phyloP scores from a whole-genome alignment of 1,140 invertebrate species.

The Gryllus bimaculatus region DNA sequence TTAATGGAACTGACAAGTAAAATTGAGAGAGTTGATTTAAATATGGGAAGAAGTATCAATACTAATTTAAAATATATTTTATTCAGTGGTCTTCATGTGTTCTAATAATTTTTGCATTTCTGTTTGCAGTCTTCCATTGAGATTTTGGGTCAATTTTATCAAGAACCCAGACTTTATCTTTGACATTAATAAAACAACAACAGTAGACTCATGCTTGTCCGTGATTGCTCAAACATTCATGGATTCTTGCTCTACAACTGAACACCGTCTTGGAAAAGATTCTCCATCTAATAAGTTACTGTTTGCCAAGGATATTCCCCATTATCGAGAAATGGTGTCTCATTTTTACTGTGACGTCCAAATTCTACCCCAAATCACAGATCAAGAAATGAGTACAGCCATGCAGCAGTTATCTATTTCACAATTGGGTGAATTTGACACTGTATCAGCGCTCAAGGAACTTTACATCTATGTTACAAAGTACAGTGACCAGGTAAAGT shows the following conservation, averaged over 20 bases:
- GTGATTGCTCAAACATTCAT: constrained; percentile 95
- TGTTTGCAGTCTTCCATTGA: constrained; percentile 65
- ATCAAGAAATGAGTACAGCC: constrained; percentile 83
- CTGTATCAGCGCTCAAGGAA: constrained; percentile 82
- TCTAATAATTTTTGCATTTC: constrained; percentile 21
- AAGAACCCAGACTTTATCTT: constrained; percentile 97
- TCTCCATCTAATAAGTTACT: constrained; percentile 90
- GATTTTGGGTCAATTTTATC: constrained; percentile 96
- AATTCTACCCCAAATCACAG: constrained; percentile 74
- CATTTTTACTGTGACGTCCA: constrained; percentile 81
- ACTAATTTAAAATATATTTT: neutral
- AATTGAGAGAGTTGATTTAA: neutral
- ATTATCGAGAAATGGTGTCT: constrained; percentile 77
- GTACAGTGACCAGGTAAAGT: constrained; percentile 78
- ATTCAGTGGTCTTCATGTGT: neutral
- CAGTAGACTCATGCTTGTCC: constrained; percentile 84
- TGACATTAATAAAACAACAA: constrained; percentile 87
- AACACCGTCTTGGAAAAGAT: constrained; percentile 84
- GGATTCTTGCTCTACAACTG: constrained; percentile 84
- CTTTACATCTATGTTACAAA: constrained; percentile 90
- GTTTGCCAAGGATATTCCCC: constrained; percentile 89
- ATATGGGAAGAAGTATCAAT: neutral
- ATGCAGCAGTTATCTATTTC: constrained; percentile 85
- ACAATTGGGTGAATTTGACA: constrained; percentile 82
- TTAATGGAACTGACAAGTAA: neutral